A percentile compares a stretch with the other conserved stretches of the same genome.
Conservation (phyloP, 30 jellyfish, hydroid and myxozoan species). For the Aurelia sp. region DNA sequence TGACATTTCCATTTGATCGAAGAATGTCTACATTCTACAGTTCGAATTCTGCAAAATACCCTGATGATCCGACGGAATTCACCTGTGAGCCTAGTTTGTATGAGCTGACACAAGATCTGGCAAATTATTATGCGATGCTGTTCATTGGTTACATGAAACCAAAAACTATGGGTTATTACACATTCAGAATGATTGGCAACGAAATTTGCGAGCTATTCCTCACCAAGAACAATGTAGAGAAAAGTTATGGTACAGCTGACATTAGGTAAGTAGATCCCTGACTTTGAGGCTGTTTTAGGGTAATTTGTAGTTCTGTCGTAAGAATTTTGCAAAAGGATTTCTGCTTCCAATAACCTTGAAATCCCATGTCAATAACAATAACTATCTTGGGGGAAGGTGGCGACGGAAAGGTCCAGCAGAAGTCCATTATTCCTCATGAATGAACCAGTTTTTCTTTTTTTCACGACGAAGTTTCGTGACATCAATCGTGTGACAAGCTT, state of each 20-base stretch:
- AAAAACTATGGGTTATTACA: neutral
- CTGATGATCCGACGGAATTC: slow-evolving; percentile 1
- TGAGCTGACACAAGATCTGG: neutral
- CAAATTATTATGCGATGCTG: slow-evolving; percentile 16
- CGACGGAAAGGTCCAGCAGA: too few relatives aligned
- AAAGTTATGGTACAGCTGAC: neutral
- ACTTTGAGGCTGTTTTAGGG: too few relatives aligned
- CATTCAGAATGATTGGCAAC: slow-evolving; percentile 28
- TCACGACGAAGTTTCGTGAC: too few relatives aligned
- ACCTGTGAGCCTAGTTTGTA: slow-evolving; percentile 5
- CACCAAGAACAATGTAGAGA: neutral
- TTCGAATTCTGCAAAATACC: slow-evolving; percentile 9
- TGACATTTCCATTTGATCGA: neutral
- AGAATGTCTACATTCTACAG: slow-evolving; percentile 9
- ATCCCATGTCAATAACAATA: too few relatives aligned
- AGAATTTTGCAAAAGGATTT: too few relatives aligned
- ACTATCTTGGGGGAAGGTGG: too few relatives aligned
- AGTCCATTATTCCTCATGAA: too few relatives aligned
- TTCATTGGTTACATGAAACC: slow-evolving; percentile 28
- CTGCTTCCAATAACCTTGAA: too few relatives aligned
- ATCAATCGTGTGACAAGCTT: too few relatives aligned
- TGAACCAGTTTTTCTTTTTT: too few relatives aligned
- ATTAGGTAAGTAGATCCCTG: too few relatives aligned
- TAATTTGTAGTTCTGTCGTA: too few relatives aligned
- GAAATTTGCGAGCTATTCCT: slow-evolving; percentile 27